Conservation (phyloP, 2,797 vertebrate genomes). For the Acipenser ruthenus region DNA sequence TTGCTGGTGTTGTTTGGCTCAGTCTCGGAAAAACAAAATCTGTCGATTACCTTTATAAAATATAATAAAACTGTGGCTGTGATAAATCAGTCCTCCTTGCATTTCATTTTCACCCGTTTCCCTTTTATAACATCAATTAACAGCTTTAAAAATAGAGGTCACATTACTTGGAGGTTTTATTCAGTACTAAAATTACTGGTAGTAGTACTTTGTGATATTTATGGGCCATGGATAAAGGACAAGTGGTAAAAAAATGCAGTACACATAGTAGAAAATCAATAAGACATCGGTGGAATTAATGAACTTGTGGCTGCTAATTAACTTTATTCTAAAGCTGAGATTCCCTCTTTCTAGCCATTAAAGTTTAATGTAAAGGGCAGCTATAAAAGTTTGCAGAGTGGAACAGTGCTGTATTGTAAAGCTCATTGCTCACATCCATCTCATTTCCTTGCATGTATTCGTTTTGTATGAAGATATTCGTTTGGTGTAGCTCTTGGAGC, state of each 20-base stretch:
- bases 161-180: too few species aligned
- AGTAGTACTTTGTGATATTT: neutral
- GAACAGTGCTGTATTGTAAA: neutral
- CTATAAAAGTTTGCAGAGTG: neutral
- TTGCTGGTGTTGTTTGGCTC: too few species aligned
- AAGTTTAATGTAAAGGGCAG: constrained; percentile 1
- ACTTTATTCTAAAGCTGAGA: neutral
- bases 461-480: neutral
- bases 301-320: neutral
- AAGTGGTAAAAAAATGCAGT: neutral
- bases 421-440: neutral
- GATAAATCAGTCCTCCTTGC: too few species aligned
- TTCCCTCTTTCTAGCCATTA: neutral
- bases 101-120: too few species aligned
- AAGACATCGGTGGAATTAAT: neutral
- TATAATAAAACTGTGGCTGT: too few species aligned
- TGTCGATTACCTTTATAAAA: too few species aligned
- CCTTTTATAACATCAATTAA: too few species aligned
- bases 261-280: neutral
- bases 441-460: neutral
- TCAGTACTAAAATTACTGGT: too few species aligned
- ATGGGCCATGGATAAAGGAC: neutral
- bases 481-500: neutral
- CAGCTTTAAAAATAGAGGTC: too few species aligned
- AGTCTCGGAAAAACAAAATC: too few species aligned